A percentile compares a stretch with the other conserved stretches of the same genome.
These are phyloP conservation scores for Anagyrus pseudococci DNA, from an alignment of 2,888 invertebrate species.

Conservation along the genomic window DNA sequence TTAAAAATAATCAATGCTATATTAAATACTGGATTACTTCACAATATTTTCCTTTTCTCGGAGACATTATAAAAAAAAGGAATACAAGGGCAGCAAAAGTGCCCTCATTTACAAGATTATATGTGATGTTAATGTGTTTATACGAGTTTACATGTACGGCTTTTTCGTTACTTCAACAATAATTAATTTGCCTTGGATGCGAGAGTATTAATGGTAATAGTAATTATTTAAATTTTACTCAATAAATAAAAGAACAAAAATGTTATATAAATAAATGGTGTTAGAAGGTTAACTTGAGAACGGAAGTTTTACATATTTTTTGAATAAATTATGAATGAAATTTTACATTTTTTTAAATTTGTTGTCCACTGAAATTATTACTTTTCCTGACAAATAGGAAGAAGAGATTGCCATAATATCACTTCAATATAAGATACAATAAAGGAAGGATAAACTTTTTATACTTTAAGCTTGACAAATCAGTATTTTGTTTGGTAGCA, in stretches of 20 bases:
- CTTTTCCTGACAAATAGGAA: conserved; percentile 30
- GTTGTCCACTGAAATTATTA: conserved; percentile 27
- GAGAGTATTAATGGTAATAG: conserved; percentile 43
- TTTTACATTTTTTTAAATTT: conserved; percentile 16
- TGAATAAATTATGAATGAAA: conserved; percentile 26
- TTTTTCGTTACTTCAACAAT: conserved; percentile 28
- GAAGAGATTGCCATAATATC: conserved; percentile 29
- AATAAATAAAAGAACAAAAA: conserved; percentile 45
- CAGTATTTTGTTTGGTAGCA: conserved; percentile 41
- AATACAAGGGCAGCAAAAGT: conserved; percentile 10
- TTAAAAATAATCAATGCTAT: conserved; percentile 28
- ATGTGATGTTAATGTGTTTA: conserved; percentile 14
- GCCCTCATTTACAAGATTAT: conserved; percentile 7
- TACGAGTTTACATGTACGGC: conserved; percentile 22
- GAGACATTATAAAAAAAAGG: conserved; percentile 22
- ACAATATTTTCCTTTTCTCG: conserved; percentile 22
- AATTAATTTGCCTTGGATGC: conserved; percentile 41
- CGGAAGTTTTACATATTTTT: conserved; percentile 28
- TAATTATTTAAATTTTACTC: conserved; percentile 43
- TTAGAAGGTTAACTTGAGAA: conserved; percentile 26
- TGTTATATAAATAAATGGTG: conserved; percentile 31
- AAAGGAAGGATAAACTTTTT: conserved; percentile 43
- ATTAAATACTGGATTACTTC: conserved; percentile 29
- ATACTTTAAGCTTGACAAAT: conserved; percentile 41
- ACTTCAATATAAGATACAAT: conserved; percentile 40